Evolutionary conservation across 2,113 vertebrate genomes (phyloP).

Genomic region (Vombatus ursinus): DNA sequence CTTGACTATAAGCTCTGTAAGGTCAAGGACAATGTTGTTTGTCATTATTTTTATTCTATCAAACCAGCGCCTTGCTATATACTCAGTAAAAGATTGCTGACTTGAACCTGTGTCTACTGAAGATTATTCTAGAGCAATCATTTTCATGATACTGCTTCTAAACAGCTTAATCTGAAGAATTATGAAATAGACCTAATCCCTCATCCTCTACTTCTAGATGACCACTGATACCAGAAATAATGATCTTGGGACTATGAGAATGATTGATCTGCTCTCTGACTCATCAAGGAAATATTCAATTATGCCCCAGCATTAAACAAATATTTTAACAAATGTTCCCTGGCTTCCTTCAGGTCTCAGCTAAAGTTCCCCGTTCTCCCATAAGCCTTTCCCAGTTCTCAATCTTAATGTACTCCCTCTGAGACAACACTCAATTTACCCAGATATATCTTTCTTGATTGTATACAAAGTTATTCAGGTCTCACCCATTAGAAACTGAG

Average conservation of each 20-base stretch:
- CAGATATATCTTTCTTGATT: not conserved
- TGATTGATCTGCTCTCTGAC: not conserved
- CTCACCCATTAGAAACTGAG: no score
- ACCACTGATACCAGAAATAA: not conserved
- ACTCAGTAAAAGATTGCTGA: not conserved
- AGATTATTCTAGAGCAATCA: not conserved
- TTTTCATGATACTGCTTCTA: not conserved
- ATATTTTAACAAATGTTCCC: not conserved
- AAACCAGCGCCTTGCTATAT: not conserved
- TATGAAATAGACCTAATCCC: not conserved
- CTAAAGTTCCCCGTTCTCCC: no score
- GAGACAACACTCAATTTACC: not conserved
- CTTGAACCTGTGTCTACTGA: not conserved
- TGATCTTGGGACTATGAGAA: not conserved
- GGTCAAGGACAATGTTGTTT: not conserved
- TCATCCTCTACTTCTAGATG: not conserved
- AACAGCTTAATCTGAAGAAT: not conserved
- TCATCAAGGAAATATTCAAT: not conserved
- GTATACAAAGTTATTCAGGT: no score
- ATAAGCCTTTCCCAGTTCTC: not conserved
- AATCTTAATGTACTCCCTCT: not conserved
- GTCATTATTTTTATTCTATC: not conserved
- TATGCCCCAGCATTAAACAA: not conserved
- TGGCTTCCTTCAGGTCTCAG: no score
- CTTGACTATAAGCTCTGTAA: not conserved